phyloP scores from a whole-genome alignment of 2,797 vertebrate genomes.

The Meriones psammophilus region DNA sequence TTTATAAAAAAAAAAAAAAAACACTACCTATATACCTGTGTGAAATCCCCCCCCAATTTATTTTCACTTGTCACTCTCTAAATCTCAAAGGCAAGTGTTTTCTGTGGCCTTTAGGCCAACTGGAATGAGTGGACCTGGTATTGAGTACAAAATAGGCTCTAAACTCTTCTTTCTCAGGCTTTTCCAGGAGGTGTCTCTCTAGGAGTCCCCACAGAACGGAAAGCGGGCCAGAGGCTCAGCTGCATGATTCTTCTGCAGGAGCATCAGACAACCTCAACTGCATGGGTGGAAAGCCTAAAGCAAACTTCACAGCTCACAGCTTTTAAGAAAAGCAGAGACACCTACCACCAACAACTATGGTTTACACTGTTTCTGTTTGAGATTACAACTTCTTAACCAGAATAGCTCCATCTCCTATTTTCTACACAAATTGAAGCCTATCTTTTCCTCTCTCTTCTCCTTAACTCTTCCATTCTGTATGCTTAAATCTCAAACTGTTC shows the following conservation, averaged over 20 bases:
- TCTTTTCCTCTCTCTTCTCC: background rate
- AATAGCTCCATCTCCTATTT: background rate
- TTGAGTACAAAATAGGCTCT: background rate
- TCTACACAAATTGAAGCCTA: background rate
- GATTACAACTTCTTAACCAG: background rate
- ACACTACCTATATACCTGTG: background rate
- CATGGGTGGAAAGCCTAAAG: background rate
- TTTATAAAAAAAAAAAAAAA: constrained; percentile 3
- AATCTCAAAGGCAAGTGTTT: background rate
- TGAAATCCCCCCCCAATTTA: background rate
- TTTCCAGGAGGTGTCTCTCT: background rate
- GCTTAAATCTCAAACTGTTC: background rate
- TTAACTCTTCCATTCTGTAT: background rate
- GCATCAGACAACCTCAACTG: background rate
- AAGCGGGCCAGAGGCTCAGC: background rate
- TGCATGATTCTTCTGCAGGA: background rate
- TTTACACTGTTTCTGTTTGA: background rate
- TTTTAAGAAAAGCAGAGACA: background rate
- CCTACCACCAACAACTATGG: too few relatives aligned
- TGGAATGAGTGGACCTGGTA: background rate
- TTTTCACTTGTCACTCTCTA: background rate
- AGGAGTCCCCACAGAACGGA: background rate
- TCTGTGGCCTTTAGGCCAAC: background rate
- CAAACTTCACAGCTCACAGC: background rate
- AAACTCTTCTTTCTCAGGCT: background rate